Evolutionary conservation across 2,888 invertebrate species (phyloP).

Genomic region (Dusona sp.): DNA sequence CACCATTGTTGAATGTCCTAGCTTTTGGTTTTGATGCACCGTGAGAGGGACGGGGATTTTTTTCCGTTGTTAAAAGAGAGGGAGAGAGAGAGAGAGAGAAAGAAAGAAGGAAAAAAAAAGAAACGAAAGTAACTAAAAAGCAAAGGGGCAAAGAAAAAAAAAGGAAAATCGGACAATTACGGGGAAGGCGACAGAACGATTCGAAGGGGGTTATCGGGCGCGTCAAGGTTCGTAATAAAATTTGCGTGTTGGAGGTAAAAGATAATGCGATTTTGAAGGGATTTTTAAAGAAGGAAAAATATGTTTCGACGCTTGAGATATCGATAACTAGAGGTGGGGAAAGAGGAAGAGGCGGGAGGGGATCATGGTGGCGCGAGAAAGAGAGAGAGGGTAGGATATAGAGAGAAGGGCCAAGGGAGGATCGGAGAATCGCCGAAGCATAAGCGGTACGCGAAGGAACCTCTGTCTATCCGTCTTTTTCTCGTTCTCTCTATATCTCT

Average conservation of each 20-base stretch:
- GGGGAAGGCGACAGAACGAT: slow-evolving; percentile 28
- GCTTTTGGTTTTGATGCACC: slow-evolving; percentile 81
- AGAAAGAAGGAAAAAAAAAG: slow-evolving; percentile 6
- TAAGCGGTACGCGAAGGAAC: slow-evolving; percentile 62
- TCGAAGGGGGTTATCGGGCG: slow-evolving; percentile 54
- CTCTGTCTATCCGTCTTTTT: slow-evolving; percentile 45
- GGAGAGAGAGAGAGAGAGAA: slow-evolving; percentile 29
- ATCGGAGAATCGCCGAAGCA: slow-evolving; percentile 58
- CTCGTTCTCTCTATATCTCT: slow-evolving; percentile 22
- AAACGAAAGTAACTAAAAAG: slow-evolving; percentile 16
- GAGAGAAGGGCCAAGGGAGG: slow-evolving; percentile 50
- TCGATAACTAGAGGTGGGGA: slow-evolving; percentile 40
- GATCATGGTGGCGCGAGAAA: slow-evolving; percentile 32
- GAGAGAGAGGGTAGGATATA: slow-evolving; percentile 40
- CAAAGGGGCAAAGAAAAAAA: slow-evolving; percentile 37
- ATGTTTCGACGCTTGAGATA: slow-evolving; percentile 52
- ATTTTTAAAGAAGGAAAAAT: slow-evolving; percentile 29
- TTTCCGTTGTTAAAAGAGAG: slow-evolving; percentile 62
- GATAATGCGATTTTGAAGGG: slow-evolving; percentile 24
- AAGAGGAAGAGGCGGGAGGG: neutral
- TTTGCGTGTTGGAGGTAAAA: slow-evolving; percentile 41
- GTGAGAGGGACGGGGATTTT: slow-evolving; percentile 79
- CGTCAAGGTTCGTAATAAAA: slow-evolving; percentile 57
- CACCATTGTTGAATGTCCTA: slow-evolving; percentile 83
- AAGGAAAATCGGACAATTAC: slow-evolving; percentile 35